These are phyloP conservation scores for Anomalospiza imberbis DNA, from an alignment of 2,797 vertebrate species.

Conservation along the genomic window DNA sequence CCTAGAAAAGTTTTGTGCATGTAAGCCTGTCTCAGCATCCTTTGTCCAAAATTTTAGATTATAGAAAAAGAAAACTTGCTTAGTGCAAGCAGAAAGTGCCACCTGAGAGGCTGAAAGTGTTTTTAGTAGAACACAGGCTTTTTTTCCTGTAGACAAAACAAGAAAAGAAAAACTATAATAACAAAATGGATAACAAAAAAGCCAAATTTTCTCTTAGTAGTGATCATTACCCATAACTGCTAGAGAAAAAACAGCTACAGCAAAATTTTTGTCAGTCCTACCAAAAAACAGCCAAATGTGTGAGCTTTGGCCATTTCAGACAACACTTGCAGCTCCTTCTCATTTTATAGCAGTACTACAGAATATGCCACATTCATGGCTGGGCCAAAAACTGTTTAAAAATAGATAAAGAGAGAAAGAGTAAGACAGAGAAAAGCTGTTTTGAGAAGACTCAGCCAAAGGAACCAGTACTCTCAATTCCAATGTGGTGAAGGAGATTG, in stretches of 20 bases:
- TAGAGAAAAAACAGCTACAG: neutral
- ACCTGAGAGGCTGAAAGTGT: neutral
- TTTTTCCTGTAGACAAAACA: neutral
- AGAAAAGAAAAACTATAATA: neutral
- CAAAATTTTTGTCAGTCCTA: neutral
- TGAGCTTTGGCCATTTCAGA: neutral
- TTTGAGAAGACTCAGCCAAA: neutral
- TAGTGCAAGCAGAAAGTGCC: neutral
- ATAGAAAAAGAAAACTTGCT: neutral
- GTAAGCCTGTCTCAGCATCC: slow-evolving; percentile 34
- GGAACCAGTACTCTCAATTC: neutral
- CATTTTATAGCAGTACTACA: neutral
- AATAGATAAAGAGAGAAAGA: neutral
- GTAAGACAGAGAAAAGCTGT: neutral
- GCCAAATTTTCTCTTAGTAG: neutral
- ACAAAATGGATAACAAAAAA: neutral
- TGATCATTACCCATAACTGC: neutral
- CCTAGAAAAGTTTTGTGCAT: neutral
- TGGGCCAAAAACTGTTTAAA: neutral
- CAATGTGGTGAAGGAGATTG: accelerated
- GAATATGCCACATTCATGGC: neutral
- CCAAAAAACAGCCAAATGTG: neutral
- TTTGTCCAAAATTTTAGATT: neutral
- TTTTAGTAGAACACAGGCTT: neutral
- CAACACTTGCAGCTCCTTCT: neutral